phyloP scores from a whole-genome alignment of 2,113 vertebrate genomes.

The Sitta europaea region DNA sequence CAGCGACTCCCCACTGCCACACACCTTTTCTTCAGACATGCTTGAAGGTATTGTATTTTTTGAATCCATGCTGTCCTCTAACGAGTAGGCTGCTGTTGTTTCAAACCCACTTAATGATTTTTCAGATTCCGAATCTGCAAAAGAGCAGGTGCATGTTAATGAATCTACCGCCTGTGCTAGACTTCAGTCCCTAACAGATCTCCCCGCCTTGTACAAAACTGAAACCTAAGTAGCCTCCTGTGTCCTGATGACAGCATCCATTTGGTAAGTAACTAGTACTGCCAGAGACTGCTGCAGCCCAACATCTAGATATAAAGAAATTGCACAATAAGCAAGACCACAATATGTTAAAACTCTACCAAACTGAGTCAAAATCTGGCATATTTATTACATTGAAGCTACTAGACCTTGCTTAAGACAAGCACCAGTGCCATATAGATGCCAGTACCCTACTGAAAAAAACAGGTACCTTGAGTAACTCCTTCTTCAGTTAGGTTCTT shows the following conservation, averaged over 20 bases:
- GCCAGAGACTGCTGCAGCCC: not conserved
- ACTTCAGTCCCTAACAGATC: constrained; percentile 61
- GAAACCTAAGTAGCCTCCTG: constrained; percentile 83
- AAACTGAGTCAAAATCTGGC: not conserved
- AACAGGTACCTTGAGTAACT: not conserved
- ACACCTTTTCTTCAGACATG: constrained; percentile 81
- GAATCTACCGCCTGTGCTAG: constrained; percentile 11
- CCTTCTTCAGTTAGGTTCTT: not conserved
- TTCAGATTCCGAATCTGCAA: constrained; percentile 89
- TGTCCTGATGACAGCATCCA: constrained; percentile 77
- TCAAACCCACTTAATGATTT: constrained; percentile 88
- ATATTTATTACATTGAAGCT: not conserved
- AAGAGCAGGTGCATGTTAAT: constrained; percentile 67
- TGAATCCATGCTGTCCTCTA: constrained; percentile 75
- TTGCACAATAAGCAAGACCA: not conserved
- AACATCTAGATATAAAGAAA: not conserved
- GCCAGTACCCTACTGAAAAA: not conserved
- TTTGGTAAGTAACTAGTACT: constrained; percentile 62
- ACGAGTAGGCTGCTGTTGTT: constrained; percentile 78
- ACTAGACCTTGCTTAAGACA: not conserved
- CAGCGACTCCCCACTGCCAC: constrained; percentile 76
- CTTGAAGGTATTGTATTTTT: constrained; percentile 68
- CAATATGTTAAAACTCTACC: not conserved
- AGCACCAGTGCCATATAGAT: not conserved
- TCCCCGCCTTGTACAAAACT: constrained; percentile 54